Percentiles rank a stretch among this genome's conserved stretches.
Evolutionary conservation across 2,797 vertebrate genomes (phyloP).

Genomic region (Macrochelys suwanniensis): DNA sequence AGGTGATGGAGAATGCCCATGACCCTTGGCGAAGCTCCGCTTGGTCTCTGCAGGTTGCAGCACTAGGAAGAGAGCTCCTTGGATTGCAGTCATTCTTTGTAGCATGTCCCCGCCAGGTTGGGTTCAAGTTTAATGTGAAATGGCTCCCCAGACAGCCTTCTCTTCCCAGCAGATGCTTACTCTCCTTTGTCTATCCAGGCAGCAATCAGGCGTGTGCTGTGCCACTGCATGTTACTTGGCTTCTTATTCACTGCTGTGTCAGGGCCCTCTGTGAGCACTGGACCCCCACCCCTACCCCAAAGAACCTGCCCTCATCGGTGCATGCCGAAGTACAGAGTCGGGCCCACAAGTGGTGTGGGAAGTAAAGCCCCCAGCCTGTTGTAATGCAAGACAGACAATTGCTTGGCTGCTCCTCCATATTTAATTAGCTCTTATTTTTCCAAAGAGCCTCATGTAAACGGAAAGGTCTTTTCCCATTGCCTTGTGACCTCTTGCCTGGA

Average conservation of each 20-base stretch:
- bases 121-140: not conserved
- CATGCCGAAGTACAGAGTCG: not conserved
- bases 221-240: no score
- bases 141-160: not conserved
- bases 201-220: not conserved
- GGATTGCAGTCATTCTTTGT: not conserved
- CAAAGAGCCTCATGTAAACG: not conserved
- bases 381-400: not conserved
- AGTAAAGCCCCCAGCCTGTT: not conserved
- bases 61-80: not conserved
- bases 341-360: not conserved
- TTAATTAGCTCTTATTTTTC: rapidly evolving
- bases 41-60: not conserved
- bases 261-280: not conserved
- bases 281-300: not conserved
- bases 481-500: not conserved
- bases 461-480: not conserved
- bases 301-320: not conserved
- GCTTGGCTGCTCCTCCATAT: rapidly evolving
- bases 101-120: not conserved
- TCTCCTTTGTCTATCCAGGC: not conserved
- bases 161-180: not conserved
- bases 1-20: no score
- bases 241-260: not conserved
- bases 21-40: not conserved